Evolutionary conservation across 2,888 invertebrate species (phyloP), one percentile per base, ranked within the genome.

Genomic region (Aspidapion aeneum): DNA sequence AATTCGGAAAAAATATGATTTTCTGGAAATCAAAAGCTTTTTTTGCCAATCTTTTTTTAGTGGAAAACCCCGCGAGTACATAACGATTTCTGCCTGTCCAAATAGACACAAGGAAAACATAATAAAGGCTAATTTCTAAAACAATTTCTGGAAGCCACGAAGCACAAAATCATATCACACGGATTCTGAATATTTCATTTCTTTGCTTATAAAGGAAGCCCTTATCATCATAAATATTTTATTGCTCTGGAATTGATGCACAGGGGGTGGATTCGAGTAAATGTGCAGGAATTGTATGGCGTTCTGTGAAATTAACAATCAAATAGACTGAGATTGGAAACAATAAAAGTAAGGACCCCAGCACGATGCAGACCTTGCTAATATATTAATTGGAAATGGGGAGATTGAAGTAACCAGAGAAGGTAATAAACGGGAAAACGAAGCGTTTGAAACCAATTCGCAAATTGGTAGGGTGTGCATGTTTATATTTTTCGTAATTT

Each of bases 151-250:
- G 12, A 35, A 35, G 12, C 35, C 35, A 52, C 52, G 52, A 7
- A 52, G 18, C 52, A 52, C 19, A n/a, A 52, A 52, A 52, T 52
- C 19, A 52, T n/a, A 19, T 52, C 52, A 52, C 17, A 52, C 19
- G 19, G 35, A 17, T 52, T 5, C 52, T 52, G 52, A 52, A 52
- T 52, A 52, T 52, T 52, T 52, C 52, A 52, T 52, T 52, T 52
- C 18, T 52, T 52, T 52, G 17, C 52, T 17, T 19, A 52, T 52
- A 19, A n/a, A 19, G 49, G 7, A 52, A 19, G 52, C 52, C 17
- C 52, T 52, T 19, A 52, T 18, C 7, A n/a, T 52, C 52, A 62
- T 64, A 64, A 64, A 64, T 64, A 64, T 64, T 64, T 62, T 62
- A 64, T 58, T 19, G 56, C 48, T 18, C n/a, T 52, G 48, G 55